These are phyloP conservation scores for Volucella bombylans DNA, from an alignment of 2,888 invertebrate species.

Conservation along the genomic window DNA sequence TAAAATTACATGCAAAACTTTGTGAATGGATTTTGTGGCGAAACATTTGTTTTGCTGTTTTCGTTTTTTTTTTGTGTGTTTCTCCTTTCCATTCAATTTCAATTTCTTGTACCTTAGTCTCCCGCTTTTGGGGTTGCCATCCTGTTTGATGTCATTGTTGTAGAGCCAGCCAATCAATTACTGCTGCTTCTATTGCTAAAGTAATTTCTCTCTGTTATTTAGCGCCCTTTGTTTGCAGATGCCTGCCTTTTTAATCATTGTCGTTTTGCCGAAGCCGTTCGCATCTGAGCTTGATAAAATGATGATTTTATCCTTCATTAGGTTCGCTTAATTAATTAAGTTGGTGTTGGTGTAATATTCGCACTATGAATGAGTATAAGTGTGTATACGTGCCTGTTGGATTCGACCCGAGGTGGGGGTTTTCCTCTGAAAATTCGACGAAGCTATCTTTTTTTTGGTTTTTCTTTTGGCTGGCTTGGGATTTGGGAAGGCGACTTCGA, in stretches of 20 bases:
- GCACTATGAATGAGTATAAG: not conserved
- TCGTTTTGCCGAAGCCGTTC: conserved; percentile 15
- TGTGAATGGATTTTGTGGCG: conserved; percentile 22
- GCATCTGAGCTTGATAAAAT: conserved; percentile 57
- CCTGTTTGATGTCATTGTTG: conserved; percentile 25
- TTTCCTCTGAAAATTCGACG: not conserved
- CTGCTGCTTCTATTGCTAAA: conserved; percentile 51
- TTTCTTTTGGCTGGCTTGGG: not conserved
- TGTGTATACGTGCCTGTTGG: no score
- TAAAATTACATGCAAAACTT: conserved; percentile 70
- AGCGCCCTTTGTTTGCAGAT: conserved; percentile 20
- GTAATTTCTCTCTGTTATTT: conserved; percentile 36
- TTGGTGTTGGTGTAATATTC: conserved; percentile 37
- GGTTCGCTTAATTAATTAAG: conserved; percentile 67
- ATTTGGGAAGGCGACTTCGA: no score
- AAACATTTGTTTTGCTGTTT: not conserved
- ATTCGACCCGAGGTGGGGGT: conserved; percentile 15
- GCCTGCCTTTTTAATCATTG: conserved; percentile 49
- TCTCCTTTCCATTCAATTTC: not conserved
- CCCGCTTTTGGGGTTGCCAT: not conserved
- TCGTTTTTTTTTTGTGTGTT: not conserved
- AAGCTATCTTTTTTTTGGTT: not conserved
- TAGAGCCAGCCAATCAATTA: conserved; percentile 59
- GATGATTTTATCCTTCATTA: conserved; percentile 68
- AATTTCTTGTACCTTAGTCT: conserved; percentile 1